These are phyloP conservation scores for Conopomorpha cramerella DNA, from an alignment of 1,140 invertebrate genomes.

Conservation along the genomic window DNA sequence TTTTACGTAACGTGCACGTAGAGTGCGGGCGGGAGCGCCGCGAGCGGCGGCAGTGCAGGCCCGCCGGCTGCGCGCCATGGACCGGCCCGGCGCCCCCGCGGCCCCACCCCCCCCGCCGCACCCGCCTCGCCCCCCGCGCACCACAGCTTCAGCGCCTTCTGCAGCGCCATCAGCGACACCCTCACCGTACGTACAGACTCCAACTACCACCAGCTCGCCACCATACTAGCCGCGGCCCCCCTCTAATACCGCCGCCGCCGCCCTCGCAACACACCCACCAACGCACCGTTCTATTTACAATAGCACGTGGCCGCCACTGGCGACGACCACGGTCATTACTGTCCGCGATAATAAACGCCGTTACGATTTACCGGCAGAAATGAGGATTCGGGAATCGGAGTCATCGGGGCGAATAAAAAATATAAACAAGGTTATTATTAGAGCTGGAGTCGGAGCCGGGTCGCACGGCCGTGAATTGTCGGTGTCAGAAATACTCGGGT, in stretches of 20 bases:
- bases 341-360: conserved; percentile 9
- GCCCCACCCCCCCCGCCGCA: conserved; percentile 24
- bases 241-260: conserved; percentile 24
- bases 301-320: conserved; percentile 38
- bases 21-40: conserved; percentile 12
- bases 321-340: conserved; percentile 20
- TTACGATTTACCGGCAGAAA: conserved; percentile 11
- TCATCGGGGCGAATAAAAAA: conserved; percentile 49
- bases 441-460: conserved; percentile 49
- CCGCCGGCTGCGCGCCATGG: conserved; percentile 23
- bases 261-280: no score
- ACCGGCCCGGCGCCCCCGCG: conserved; percentile 35
- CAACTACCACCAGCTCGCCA: not conserved
- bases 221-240: conserved; percentile 15
- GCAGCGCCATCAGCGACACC: conserved; percentile 49
- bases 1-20: conserved; percentile 24
- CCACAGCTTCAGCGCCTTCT: conserved; percentile 49
- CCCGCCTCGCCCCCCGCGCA: conserved; percentile 18
- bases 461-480: conserved; percentile 56
- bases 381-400: conserved; percentile 30
- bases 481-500: no score
- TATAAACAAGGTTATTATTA: conserved; percentile 60
- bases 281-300: conserved; percentile 24
- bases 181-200: conserved; percentile 40
- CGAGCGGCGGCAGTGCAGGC: conserved; percentile 31